phyloP scores from a whole-genome alignment of 1,140 invertebrate species.

The Ectropis grisescens region DNA sequence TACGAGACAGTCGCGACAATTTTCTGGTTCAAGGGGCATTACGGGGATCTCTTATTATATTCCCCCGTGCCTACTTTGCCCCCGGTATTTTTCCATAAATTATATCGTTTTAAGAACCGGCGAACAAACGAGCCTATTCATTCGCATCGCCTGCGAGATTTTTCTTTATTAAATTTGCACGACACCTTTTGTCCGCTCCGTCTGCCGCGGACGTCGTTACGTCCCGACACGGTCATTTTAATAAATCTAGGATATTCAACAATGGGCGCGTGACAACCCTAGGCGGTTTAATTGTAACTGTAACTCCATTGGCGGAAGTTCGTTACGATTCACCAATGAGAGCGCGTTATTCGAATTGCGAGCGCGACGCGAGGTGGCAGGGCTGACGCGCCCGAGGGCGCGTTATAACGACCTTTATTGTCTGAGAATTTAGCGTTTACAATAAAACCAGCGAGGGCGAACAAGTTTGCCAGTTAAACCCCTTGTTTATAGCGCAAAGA shows the following conservation, averaged over 20 bases:
- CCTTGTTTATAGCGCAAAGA: conserved; percentile 7
- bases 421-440: conserved; percentile 23
- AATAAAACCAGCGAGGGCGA: conserved; percentile 7
- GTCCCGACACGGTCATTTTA: conserved; percentile 12
- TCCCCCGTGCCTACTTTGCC: conserved; percentile 3
- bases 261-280: conserved; percentile 20
- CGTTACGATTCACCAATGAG: conserved; percentile 28
- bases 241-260: conserved; percentile 15
- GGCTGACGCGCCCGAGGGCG: conserved; percentile 19
- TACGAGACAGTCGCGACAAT: conserved; percentile 21
- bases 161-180: conserved; percentile 16
- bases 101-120: conserved; percentile 19
- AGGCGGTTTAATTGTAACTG: conserved; percentile 18
- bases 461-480: conserved; percentile 18
- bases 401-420: conserved; percentile 36
- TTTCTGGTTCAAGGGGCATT: conserved; percentile 15
- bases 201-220: conserved; percentile 25
- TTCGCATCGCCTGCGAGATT: conserved; percentile 5
- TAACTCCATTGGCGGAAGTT: conserved; percentile 26
- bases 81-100: conserved; percentile 17
- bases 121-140: conserved; percentile 25
- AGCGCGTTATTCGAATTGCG: conserved; percentile 22
- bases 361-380: conserved; percentile 13
- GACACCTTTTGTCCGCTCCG: conserved; percentile 13
- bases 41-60: conserved; percentile 18